phyloP scores from a whole-genome alignment of 1,140 invertebrate genomes.

The Tenebrio molitor region DNA sequence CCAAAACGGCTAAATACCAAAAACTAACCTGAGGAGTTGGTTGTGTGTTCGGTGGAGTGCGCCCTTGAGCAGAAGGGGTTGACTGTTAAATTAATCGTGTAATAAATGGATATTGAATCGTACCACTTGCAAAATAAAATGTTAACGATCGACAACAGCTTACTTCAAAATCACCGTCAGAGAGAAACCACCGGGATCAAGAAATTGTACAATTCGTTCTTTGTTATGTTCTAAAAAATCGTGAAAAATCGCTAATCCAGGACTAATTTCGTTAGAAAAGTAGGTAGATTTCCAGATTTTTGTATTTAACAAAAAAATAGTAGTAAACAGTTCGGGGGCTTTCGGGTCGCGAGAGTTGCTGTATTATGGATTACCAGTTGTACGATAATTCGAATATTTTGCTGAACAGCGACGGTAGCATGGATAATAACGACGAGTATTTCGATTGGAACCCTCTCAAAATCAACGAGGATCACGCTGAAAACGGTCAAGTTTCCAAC shows the following conservation, averaged over 20 bases:
- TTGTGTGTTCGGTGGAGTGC: slow-evolving; percentile 32
- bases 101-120: slow-evolving; percentile 66
- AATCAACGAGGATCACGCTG: slow-evolving; percentile 56
- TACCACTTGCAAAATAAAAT: slow-evolving; percentile 65
- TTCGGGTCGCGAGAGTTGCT: neutral
- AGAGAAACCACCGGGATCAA: slow-evolving; percentile 85
- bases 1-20: slow-evolving; percentile 59
- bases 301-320: too few relatives aligned
- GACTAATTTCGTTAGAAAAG: slow-evolving; percentile 22
- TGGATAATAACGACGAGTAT: slow-evolving; percentile 64
- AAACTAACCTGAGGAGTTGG: slow-evolving; percentile 44
- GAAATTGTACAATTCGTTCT: slow-evolving; percentile 87
- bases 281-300: slow-evolving; percentile 2
- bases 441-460: slow-evolving; percentile 64
- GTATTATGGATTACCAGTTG: slow-evolving; percentile 65
- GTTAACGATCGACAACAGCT: slow-evolving; percentile 76
- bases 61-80: slow-evolving; percentile 53
- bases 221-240: slow-evolving; percentile 81
- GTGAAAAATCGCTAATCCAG: slow-evolving; percentile 1
- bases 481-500: slow-evolving; percentile 34
- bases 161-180: slow-evolving; percentile 83
- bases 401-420: slow-evolving; percentile 55
- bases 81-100: slow-evolving; percentile 43
- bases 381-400: slow-evolving; percentile 60
- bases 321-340: slow-evolving; percentile 2